These are phyloP conservation scores for Archivesica marissinica DNA, from an alignment of 1,140 invertebrate species.

Conservation along the genomic window DNA sequence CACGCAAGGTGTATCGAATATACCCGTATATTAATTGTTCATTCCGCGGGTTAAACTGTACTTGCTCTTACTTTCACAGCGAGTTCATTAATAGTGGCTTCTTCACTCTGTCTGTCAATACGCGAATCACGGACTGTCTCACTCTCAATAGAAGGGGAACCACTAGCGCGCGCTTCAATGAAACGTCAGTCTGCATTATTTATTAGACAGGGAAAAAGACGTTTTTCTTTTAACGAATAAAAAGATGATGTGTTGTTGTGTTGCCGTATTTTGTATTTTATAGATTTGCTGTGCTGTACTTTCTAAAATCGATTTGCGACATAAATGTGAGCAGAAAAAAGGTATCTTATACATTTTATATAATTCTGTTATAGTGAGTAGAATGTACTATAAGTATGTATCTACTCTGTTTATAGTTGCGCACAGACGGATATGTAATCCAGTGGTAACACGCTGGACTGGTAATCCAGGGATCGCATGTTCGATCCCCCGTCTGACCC, in stretches of 20 bases:
- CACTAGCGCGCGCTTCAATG: not conserved
- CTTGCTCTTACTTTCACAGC: not conserved
- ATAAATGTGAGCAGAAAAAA: no score
- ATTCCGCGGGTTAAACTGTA: not conserved
- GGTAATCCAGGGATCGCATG: no score
- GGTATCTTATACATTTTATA: no score
- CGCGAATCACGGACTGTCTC: not conserved
- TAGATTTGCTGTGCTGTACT: no score
- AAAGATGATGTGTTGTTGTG: no score
- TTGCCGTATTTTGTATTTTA: not conserved
- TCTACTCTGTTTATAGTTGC: no score
- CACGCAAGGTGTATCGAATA: not conserved
- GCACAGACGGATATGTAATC: no score
- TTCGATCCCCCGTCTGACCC: no score
- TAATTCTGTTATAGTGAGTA: no score
- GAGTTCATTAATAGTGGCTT: not conserved
- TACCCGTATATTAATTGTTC: constrained; percentile 12
- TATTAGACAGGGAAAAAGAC: not conserved
- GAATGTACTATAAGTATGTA: no score
- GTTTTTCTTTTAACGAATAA: not conserved
- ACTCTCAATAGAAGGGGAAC: constrained; percentile 15
- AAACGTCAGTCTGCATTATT: constrained; percentile 22
- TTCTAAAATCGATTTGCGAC: no score
- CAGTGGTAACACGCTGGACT: no score
- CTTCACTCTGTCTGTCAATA: constrained; percentile 3